These are phyloP conservation scores for Diadegma fenestrale DNA, from an alignment of 2,888 invertebrate genomes.

Conservation along the genomic window DNA sequence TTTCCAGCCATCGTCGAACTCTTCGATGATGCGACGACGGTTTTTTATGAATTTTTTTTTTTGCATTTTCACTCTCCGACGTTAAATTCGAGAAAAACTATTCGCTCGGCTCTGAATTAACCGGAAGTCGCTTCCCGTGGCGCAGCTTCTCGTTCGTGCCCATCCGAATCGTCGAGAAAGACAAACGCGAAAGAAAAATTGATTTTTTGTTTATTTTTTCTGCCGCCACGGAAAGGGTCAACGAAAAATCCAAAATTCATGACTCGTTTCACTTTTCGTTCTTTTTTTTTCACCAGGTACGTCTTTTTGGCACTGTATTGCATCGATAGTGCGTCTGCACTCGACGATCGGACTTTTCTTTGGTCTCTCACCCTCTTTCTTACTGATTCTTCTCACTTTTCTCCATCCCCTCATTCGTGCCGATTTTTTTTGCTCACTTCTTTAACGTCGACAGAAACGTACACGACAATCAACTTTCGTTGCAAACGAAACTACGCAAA, in stretches of 20 bases:
- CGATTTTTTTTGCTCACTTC: neutral
- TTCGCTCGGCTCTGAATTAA: constrained; percentile 30
- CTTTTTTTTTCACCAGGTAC: constrained; percentile 15
- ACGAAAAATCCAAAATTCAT: constrained; percentile 41
- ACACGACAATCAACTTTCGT: neutral
- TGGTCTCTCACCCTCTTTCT: constrained; percentile 43
- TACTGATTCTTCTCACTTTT: neutral
- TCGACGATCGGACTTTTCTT: constrained; percentile 66
- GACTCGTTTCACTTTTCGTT: neutral
- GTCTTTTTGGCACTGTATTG: constrained; percentile 28
- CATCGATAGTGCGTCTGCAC: constrained; percentile 62
- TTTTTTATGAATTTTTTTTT: neutral
- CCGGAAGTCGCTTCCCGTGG: constrained; percentile 49
- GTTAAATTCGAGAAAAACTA: constrained; percentile 85
- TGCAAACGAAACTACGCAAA: neutral
- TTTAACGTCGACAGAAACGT: neutral
- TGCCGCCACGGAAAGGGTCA: constrained; percentile 34
- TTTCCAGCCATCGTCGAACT: constrained; percentile 45
- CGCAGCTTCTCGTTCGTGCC: neutral
- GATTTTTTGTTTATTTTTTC: constrained; percentile 12
- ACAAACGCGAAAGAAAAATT: constrained; percentile 4
- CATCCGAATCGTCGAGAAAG: neutral
- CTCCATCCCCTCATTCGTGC: neutral
- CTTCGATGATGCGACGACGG: constrained; percentile 44
- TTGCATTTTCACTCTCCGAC: constrained; percentile 73